Base-by-base conservation (phyloP, 64 coral and sea anemone genomes). In the Cladopsammia gracilis region DNA sequence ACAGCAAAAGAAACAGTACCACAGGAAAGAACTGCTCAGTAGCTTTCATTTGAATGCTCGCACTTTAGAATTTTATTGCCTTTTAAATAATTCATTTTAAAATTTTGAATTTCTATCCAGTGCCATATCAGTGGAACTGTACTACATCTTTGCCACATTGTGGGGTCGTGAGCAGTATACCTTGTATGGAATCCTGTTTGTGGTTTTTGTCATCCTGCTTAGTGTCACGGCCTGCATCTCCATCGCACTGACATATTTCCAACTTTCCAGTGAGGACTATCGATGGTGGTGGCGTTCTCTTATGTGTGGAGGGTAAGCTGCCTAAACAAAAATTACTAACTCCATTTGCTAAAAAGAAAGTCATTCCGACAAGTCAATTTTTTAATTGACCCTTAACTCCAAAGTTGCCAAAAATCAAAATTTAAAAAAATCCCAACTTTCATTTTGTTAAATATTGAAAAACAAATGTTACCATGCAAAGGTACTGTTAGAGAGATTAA, bases 121-220 rank as follows among this genome's bases (percentile, higher is more conserved):
- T 78, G 97, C 97, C 1, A 98, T 96, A 50, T 98, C 97, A 60
- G 97, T 98, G 77, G 97, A 98, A 65, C 53, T 98, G 75, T 98
- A 98, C 88, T 98, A 98, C 75, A 98, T 98, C 67, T 98, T 98
- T 51, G 76, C 97, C 22, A 98, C 97, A 9, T 60, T 98, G 62
- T 98, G 97, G 97, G 97, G 97, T 51, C 94, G 94, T 49, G 97
- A 98, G 73, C 97, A 98, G 67, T 98, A 98, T 83, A 98, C 97
- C 4, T 78, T 98, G 50, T 98, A 98, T 72, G 97, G 97, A 8
- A 98, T 98, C 74, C 77, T 98, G 3, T 85, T 98, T 46, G 58
- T 98, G 18, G 97, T 96, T 4, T 98, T 98, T 48, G 86, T 98
- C 88, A 98, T 98, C 71, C 45, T 98, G 69, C 70, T 98, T 11